Evolutionary conservation across 2,797 vertebrate species (phyloP), one percentile per base, ranked within the genome.

Genomic region (Melanitta fusca): DNA sequence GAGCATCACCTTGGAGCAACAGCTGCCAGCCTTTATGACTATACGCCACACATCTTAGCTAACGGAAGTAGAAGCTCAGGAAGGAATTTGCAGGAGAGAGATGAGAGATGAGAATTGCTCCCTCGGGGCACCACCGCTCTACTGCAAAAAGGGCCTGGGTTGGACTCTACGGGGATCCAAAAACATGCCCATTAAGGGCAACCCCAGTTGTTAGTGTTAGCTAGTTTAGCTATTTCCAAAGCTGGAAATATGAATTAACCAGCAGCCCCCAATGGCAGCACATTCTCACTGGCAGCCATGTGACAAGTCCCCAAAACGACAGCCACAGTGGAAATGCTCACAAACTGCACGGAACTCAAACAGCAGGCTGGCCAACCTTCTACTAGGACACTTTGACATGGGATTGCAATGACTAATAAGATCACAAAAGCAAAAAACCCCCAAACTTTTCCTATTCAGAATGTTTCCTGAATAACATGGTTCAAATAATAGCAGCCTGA

Each of bases 401-500:
- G 77, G 54, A 81, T 43, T 91, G 82, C 70, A 69, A 56, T 34
- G 87, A 81, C 65, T 91, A 69, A 81, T 62, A 70, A 83, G 13
- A n/a, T 72, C 68, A 80, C 60, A 92, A 75, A 56, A 65, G 85
- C 62, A 65, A 92, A 81, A 32, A 24, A 57, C 4, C 19, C 16
- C 34, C 20, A 83, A 79, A 80, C 41, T 60, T 68, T 80, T 87
- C 36, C 30, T 64, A 75, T 68, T 93, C 81, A 74, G 21, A 1
- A 1, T 53, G 58, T 80, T 90, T 88, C 60, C 56, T 78, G 90
- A 93, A 84, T 16, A 5, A 89, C n/a, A 54, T 34, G 30, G 73
- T 88, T 94, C 89, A 85, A 91, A 86, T 54, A 94, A 61, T 54
- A 70, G 19, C 22, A 89, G 75, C 14, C 65, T 65, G 39, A 89